Evolutionary conservation across 2,888 invertebrate species (phyloP).

Genomic region (Stenodera caucasica): DNA sequence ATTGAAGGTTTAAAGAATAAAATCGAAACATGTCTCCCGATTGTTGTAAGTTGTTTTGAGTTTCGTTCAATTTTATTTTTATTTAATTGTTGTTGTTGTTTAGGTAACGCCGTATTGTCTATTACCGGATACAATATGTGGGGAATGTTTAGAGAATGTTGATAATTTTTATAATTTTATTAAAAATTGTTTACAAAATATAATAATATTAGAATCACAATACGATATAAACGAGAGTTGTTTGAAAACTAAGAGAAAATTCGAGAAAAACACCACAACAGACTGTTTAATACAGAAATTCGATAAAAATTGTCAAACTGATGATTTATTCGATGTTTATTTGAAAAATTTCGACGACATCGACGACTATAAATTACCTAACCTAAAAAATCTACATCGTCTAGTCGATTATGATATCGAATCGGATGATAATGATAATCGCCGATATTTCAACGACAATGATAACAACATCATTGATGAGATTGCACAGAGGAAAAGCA

Average conservation of each 20-base stretch:
- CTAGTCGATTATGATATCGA: slow-evolving; percentile 50
- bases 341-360: slow-evolving; percentile 20
- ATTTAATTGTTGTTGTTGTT: slow-evolving; percentile 4
- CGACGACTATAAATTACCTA: not conserved
- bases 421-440: slow-evolving; percentile 36
- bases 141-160: slow-evolving; percentile 48
- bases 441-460: slow-evolving; percentile 43
- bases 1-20: slow-evolving; percentile 52
- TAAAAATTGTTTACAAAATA: slow-evolving; percentile 51
- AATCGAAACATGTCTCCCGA: slow-evolving; percentile 55
- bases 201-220: slow-evolving; percentile 51
- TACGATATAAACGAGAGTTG: slow-evolving; percentile 52
- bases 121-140: slow-evolving; percentile 53
- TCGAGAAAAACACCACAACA: slow-evolving; percentile 56
- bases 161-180: slow-evolving; percentile 51
- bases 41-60: slow-evolving; percentile 48
- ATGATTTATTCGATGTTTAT: slow-evolving; percentile 43
- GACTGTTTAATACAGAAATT: slow-evolving; percentile 49
- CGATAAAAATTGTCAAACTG: slow-evolving; percentile 49
- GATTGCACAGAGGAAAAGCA: slow-evolving; percentile 46
- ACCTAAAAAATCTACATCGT: slow-evolving; percentile 24
- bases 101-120: slow-evolving; percentile 50
- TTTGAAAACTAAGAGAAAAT: slow-evolving; percentile 50
- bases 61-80: not conserved
- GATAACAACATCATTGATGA: slow-evolving; percentile 49